Base-by-base conservation (phyloP, 2,888 invertebrate species). In the Campoplex capitator region DNA sequence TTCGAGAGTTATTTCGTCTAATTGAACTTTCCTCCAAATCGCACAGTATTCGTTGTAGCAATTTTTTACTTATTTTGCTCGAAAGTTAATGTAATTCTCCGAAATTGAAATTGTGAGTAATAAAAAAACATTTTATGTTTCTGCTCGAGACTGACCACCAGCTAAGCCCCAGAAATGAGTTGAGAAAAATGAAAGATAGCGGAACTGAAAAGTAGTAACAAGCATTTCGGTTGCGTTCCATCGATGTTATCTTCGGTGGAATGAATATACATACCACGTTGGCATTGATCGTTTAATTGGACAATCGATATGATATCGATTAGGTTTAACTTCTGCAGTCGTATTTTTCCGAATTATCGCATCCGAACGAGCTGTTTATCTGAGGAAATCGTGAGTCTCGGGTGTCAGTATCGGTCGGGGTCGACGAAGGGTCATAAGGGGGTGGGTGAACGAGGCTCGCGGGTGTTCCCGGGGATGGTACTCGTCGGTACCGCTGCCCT, bases 401-500 rank as follows among this genome's bases (percentile, higher is more conserved):
- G 85, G 82, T 85, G 85, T 85, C 85, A 78, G 85, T 78, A 68
- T 85, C 82, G 73, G 78, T 74, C 68, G 77, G 74, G 86, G 86
- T 84, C 77, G 84, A 56, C 35, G 82, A 42, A 78, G 86, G 86
- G 35, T 86, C 42, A 73, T 48, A 76, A 70, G 76, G 78, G 68
- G 51, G 62, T 48, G 78, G 73, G 67, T 62, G 42, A 65, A 28
- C 67, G 79, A 32, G 28, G 35, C 56, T 73, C 32, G 82, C 67
- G 82, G 86, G 62, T 80, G 83, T 89, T 89, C 89, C 88, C 88
- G 88, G 89, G 88, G 87, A 87, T 93, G 93, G 93, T 91, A 93
- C 93, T 88, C 88, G 84, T 88, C 91, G 93, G 93, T 92, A 93
- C 94, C 92, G 89, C 89, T 90, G 90, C 89, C 91, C 92, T 89